phyloP scores from a whole-genome alignment of 64 coral and sea anemone species.

The Montipora capricornis region DNA sequence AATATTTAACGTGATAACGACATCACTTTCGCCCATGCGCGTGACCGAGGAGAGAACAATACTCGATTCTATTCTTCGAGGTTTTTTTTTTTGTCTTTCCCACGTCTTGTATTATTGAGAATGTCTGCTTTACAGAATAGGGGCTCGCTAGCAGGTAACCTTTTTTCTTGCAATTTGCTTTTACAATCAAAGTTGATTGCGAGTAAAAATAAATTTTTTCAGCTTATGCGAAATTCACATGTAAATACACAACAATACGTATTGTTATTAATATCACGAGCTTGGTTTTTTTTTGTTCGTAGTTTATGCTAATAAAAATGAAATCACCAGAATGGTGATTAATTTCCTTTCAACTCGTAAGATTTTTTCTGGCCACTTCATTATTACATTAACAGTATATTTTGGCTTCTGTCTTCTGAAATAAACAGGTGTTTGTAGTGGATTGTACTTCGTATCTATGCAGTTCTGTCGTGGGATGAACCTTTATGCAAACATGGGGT shows the following conservation, averaged over 20 bases:
- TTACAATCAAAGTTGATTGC: conserved; percentile 14
- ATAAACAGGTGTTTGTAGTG: too few relatives aligned
- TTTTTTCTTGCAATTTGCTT: conserved; percentile 15
- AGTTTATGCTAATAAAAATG: conserved; percentile 34
- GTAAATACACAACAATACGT: conserved; percentile 3
- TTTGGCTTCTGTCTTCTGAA: too few relatives aligned
- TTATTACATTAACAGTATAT: too few relatives aligned
- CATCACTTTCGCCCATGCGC: conserved; percentile 36
- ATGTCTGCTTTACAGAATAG: background rate
- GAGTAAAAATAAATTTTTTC: background rate
- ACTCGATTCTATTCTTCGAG: conserved; percentile 15
- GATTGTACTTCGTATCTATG: too few relatives aligned
- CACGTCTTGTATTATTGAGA: background rate
- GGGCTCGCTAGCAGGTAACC: background rate
- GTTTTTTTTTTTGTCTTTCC: background rate
- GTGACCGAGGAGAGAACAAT: conserved; percentile 6
- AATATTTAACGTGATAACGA: conserved; percentile 11
- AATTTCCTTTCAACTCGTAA: background rate
- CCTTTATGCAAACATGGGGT: too few relatives aligned
- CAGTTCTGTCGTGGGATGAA: too few relatives aligned
- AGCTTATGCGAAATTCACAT: conserved; percentile 35
- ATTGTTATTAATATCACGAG: background rate
- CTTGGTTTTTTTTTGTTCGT: conserved; percentile 26
- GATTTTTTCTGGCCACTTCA: too few relatives aligned
- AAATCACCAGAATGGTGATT: background rate